Evolutionary conservation across 2,888 invertebrate species (phyloP), one percentile per base, ranked within the genome.

Genomic region (Epistrophe eligans): DNA sequence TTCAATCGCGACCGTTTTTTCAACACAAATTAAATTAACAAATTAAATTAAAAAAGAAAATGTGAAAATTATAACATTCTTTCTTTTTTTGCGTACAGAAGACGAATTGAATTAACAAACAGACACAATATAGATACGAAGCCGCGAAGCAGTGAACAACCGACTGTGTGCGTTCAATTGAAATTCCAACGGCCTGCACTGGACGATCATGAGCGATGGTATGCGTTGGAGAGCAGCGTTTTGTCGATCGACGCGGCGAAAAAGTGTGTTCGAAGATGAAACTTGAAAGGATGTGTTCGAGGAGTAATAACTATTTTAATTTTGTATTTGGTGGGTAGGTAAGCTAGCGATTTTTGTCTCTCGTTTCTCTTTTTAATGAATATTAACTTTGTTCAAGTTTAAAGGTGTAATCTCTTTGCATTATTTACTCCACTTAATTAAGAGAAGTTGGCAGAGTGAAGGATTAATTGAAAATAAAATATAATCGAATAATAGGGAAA

Each of bases 131-230:
- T 48, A 72, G 50, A 67, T 58, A 82, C 87, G 77, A 87, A 83
- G 87, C 87, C 82, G 83, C 79, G 79, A 82, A 87, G 79, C 52
- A 87, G 76, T 83, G 74, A 79, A 79, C 76, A 79, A 79, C 71
- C 87, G 83, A 87, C 83, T 87, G 87, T 77, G 76, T 82, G 82
- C 87, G 82, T 87, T 87, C 82, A 82, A 87, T 79, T 87, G 87
- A 87, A 87, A 87, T 87, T 83, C 76, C 87, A 87, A 87, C 87
- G 87, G 87, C 76, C 60, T 79, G 76, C 87, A 60, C 62, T 35
- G 71, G 10, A 32, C 81, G 77, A 71, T 85, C 58, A 13, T 19
- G 10, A 15, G 83, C 87, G 87, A 67, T 79, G 83, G 11, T 1
- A 0, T 32, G 50, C 87, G 85, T 13, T 45, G 66, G 8, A 4